These are phyloP conservation scores for Lepilemur septentrionalis DNA, from an alignment of 2,797 vertebrate species.

Conservation along the genomic window DNA sequence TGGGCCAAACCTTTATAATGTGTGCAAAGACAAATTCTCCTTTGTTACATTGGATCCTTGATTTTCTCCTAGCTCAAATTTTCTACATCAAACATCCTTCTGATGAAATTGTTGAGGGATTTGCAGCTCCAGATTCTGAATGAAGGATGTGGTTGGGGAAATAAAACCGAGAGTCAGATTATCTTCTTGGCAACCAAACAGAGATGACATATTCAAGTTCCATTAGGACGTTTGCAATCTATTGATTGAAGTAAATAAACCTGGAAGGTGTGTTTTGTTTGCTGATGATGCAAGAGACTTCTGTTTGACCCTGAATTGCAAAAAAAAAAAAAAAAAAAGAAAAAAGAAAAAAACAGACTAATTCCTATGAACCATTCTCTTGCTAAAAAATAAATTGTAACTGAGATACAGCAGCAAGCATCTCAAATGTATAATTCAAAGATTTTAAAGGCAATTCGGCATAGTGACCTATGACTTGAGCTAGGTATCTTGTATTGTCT, in stretches of 20 bases:
- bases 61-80: neutral
- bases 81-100: slow-evolving; percentile 7
- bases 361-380: neutral
- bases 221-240: slow-evolving; percentile 22
- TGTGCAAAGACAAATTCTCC: neutral
- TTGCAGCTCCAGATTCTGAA: slow-evolving; percentile 10
- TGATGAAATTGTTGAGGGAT: neutral
- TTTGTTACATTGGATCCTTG: neutral
- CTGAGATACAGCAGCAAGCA: neutral
- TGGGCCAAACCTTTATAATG: neutral
- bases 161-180: slow-evolving; percentile 61
- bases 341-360: neutral
- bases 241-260: slow-evolving; percentile 60
- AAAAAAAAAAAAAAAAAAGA: neutral
- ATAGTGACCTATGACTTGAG: neutral
- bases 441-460: neutral
- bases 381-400: slow-evolving; percentile 38
- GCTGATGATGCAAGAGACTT: neutral
- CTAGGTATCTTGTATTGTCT: neutral
- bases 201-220: slow-evolving; percentile 34
- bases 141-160: slow-evolving; percentile 5
- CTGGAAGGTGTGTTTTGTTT: slow-evolving; percentile 63
- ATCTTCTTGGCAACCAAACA: slow-evolving; percentile 65
- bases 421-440: neutral
- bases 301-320: neutral